Evolutionary conservation across 2,888 invertebrate genomes (phyloP), one percentile per base, ranked within the genome.

Genomic region (Linnaemya vulpina): DNA sequence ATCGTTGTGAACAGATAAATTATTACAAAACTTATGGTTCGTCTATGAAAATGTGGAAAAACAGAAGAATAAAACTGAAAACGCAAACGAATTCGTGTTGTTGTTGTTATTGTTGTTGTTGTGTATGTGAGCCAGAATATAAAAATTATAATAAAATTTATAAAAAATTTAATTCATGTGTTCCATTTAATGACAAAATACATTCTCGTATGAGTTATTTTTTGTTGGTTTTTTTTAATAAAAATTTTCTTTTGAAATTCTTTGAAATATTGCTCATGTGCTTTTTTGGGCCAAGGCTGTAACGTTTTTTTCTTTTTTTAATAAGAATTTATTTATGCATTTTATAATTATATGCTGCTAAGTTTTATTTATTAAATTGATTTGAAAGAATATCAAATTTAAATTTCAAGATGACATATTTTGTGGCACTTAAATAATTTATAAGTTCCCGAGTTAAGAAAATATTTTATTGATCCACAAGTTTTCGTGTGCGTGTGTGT

Each of bases 211-310:
- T 75, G 46, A 76, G 35, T n/a, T 38, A 55, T 30, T 15, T 58
- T 20, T 25, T 30, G 38, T 35, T n/a, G n/a, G n/a, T n/a, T n/a
- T n/a, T n/a, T n/a, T n/a, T n/a, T n/a, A n/a, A n/a, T n/a, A n/a
- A n/a, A n/a, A 25, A 0, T 68, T 60, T 68, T 73, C 20, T 49
- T 76, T 20, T 58, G 13, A 51, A 17, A 75, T 51, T 51, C 49
- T 55, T 76, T 55, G 11, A 15, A 1, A 20, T 35, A 17, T 22
- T 63, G 46, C 38, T 35, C 5, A 30, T 30, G 0, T 35, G n/a
- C 13, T 49, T 76, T n/a, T 58, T 67, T 75, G 60, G 83, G 65
- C 53, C 83, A 84, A 84, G 79, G 79, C 74, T 84, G 53, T 78
- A 68, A 68, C 62, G 3, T 67, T 15, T 25, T 77, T 77, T 35